A percentile compares a stretch with the other conserved stretches of the same genome.
phyloP scores from a whole-genome alignment of 2,888 invertebrate species.

The Tanypteryx hageni region DNA sequence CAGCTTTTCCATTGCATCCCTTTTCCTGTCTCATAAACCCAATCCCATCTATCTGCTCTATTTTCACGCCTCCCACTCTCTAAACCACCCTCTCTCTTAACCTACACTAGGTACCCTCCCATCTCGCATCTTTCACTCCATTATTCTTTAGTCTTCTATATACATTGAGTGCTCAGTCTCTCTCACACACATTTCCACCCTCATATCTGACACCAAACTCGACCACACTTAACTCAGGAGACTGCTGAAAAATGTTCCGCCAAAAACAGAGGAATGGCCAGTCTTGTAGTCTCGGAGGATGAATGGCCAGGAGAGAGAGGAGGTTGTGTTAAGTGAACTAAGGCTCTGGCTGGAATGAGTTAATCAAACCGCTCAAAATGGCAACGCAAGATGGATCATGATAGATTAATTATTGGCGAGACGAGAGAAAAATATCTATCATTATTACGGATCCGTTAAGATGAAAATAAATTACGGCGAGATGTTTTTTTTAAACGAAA shows the following conservation, averaged over 20 bases:
- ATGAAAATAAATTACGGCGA: conserved; percentile 30
- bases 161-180: neutral
- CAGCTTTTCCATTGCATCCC: neutral
- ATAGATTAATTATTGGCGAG: conserved; percentile 40
- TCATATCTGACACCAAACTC: conserved; percentile 56
- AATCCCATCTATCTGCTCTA: neutral
- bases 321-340: conserved; percentile 23
- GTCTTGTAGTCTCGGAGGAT: conserved; percentile 32
- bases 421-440: conserved; percentile 41
- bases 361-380: conserved; percentile 49
- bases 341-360: conserved; percentile 38
- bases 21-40: neutral
- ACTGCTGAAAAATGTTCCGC: conserved; percentile 60
- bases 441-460: conserved; percentile 24
- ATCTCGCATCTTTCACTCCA: neutral
- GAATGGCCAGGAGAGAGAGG: conserved; percentile 37
- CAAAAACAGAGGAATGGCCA: conserved; percentile 63
- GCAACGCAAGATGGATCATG: conserved; percentile 47
- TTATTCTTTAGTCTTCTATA: conserved; percentile 46
- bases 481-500: neutral
- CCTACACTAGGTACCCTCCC: neutral
- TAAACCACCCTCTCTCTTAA: neutral
- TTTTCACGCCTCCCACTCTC: neutral
- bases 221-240: conserved; percentile 51
- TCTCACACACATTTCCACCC: neutral